phyloP scores from a whole-genome alignment of 2,888 invertebrate genomes.

The Eurytoma californica region DNA sequence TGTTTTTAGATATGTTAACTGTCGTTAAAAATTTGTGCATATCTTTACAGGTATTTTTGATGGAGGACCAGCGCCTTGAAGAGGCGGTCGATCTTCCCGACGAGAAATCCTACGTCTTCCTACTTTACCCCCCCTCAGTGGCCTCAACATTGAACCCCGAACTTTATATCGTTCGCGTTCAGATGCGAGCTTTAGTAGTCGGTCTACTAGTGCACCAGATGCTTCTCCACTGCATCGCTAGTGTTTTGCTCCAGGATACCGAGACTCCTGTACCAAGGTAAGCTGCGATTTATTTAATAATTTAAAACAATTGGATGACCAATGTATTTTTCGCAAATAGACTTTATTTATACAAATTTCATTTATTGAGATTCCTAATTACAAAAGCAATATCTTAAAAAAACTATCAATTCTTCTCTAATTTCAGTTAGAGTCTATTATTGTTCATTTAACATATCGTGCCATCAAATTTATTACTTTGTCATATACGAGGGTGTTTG shows the following conservation, averaged over 20 bases:
- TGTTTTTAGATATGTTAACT: no score
- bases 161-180: slow-evolving; percentile 88
- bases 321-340: no score
- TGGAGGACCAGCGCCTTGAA: slow-evolving; percentile 78
- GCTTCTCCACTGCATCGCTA: slow-evolving; percentile 92
- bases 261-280: slow-evolving; percentile 80
- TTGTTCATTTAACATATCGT: slow-evolving; percentile 11
- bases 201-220: slow-evolving; percentile 95
- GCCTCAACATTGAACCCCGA: slow-evolving; percentile 84
- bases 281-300: neutral
- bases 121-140: slow-evolving; percentile 87
- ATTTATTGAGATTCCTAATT: no score
- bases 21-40: no score
- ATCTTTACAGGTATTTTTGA: slow-evolving; percentile 77
- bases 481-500: slow-evolving; percentile 76
- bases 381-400: no score
- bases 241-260: slow-evolving; percentile 87
- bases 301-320: no score
- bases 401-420: no score
- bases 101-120: slow-evolving; percentile 91
- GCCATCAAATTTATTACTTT: slow-evolving; percentile 57
- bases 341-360: no score
- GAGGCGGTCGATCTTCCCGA: slow-evolving; percentile 77
- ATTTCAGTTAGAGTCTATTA: neutral
- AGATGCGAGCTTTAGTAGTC: slow-evolving; percentile 90